Evolutionary conservation across 2,113 vertebrate genomes (phyloP).

Genomic region (Malurus alboscapulatus): DNA sequence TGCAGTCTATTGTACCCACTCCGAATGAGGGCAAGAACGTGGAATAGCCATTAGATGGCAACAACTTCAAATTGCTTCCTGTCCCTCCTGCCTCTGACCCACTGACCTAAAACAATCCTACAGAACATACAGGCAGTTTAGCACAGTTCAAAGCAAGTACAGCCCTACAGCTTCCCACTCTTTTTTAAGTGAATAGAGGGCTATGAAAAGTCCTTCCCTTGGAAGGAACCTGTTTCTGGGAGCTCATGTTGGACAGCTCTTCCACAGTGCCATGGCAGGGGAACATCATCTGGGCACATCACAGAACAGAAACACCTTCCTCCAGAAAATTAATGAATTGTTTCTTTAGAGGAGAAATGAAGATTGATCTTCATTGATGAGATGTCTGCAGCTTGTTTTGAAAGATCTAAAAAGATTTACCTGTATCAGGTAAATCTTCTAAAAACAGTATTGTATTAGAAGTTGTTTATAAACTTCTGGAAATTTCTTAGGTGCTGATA

Average conservation of each 20-base stretch:
- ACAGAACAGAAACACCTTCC: background rate
- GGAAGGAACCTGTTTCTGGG: background rate
- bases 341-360: background rate
- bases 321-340: fast-evolving
- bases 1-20: background rate
- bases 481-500: background rate
- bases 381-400: background rate
- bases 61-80: background rate
- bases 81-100: conserved; percentile 21
- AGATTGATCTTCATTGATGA: background rate
- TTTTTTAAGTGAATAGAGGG: fast-evolving
- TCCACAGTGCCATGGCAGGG: background rate
- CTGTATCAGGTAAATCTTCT: background rate
- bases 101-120: conserved; percentile 23
- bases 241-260: background rate
- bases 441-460: background rate
- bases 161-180: background rate
- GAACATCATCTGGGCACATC: fast-evolving
- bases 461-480: background rate
- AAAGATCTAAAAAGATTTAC: background rate
- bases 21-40: background rate
- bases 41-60: conserved; percentile 3
- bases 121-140: background rate
- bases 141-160: background rate
- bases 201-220: background rate